These are phyloP conservation scores for Pitangus sulphuratus DNA, from an alignment of 2,797 vertebrate species.

Conservation along the genomic window DNA sequence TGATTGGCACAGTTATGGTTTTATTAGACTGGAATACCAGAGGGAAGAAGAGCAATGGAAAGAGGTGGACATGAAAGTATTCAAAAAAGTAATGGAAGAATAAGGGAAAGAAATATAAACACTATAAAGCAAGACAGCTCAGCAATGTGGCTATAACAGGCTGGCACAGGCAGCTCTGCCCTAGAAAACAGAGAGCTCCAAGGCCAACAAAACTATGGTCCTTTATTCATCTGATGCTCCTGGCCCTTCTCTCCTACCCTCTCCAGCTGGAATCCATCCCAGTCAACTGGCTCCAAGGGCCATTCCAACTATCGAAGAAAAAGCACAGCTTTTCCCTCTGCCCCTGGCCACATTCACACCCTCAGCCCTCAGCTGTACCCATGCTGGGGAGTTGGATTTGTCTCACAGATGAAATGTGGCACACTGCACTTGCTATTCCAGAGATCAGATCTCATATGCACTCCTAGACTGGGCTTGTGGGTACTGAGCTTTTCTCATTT, in stretches of 20 bases:
- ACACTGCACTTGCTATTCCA: not conserved
- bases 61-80: not conserved
- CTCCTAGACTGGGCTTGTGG: not conserved
- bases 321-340: not conserved
- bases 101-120: constrained; percentile 63
- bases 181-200: constrained; percentile 29
- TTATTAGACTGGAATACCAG: constrained; percentile 21
- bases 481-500: not conserved
- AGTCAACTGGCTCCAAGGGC: not conserved
- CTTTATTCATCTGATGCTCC: not conserved
- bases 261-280: constrained; percentile 17
- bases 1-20: constrained; percentile 26
- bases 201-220: constrained; percentile 2
- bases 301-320: not conserved
- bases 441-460: not conserved
- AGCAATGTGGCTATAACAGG: not conserved
- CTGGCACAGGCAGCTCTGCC: constrained; percentile 17
- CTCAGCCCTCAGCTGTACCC: not conserved
- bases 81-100: constrained; percentile 1
- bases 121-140: constrained; percentile 36
- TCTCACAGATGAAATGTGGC: not conserved
- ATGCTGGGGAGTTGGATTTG: not conserved
- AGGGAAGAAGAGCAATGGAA: not conserved
- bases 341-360: not conserved
- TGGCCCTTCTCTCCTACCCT: not conserved